Conservation (phyloP, 2,113 vertebrate genomes). For the Xiphophorus maculatus region DNA sequence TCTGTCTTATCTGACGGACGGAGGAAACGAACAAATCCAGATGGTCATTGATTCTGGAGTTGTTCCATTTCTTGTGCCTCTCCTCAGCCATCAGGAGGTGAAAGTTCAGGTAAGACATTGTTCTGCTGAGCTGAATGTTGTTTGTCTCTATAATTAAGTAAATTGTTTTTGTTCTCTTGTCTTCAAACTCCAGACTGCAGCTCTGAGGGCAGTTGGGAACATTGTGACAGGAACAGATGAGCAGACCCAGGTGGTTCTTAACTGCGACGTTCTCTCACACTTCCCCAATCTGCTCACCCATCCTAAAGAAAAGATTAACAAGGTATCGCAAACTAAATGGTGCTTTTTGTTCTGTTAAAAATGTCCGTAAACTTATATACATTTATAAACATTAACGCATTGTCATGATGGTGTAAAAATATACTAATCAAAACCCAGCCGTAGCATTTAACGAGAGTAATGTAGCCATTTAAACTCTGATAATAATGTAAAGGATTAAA, state of each 20-base stretch:
- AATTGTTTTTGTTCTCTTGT: not conserved
- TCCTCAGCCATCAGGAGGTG: constrained; percentile 98
- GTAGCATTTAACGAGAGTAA: not conserved
- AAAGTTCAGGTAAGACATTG: constrained; percentile 92
- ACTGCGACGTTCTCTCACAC: constrained; percentile 97
- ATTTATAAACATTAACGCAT: not conserved
- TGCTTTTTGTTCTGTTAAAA: not conserved
- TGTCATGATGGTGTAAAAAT: not conserved
- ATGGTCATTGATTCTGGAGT: constrained; percentile 99
- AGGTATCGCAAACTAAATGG: constrained; percentile 78
- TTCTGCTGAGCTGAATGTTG: not conserved
- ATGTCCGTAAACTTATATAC: not conserved
- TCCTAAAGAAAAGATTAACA: constrained; percentile 99
- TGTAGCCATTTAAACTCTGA: too few relatives aligned
- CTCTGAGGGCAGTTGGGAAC: constrained; percentile 97
- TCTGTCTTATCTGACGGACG: constrained; percentile 97
- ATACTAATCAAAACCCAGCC: too few relatives aligned
- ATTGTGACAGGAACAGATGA: constrained; percentile 99
- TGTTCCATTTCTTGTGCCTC: constrained; percentile 96
- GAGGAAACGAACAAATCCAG: constrained; percentile 98
- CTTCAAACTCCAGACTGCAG: constrained; percentile 86
- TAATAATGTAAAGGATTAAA: not conserved
- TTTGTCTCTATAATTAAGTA: not conserved
- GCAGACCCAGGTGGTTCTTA: constrained; percentile 98
- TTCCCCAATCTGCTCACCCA: constrained; percentile 97